Base-by-base conservation (phyloP, 2,888 invertebrate species). In the Calliphora vomitoria region DNA sequence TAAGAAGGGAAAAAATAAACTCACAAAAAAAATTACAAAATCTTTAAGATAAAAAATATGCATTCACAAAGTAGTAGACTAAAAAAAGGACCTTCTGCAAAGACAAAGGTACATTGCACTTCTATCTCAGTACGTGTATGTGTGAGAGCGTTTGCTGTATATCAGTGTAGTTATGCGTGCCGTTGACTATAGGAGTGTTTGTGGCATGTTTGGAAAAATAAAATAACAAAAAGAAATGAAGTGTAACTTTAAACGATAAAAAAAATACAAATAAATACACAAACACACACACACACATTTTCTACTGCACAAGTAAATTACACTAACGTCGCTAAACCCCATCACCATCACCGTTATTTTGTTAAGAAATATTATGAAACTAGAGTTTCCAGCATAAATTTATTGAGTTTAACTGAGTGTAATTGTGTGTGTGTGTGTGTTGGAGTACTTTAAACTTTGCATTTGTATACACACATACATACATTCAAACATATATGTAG, bases 61-160 rank as follows among this genome's bases (percentile, higher is more conserved):
- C 64, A 72, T 20, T 5, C 41, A 31, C 53, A 60, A 20, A 75
- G 20, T 15, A 41, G 38, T 31, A 38, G 18, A 72, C 44, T 58
- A 78, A 68, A 20, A 75, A 68, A 85, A 85, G 60, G 85, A 81
- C 85, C 85, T 85, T 85, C 75, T 75, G 71, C 75, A 85, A 85
- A 85, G 85, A 31, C 85, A 85, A 85, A 85, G 80, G 85, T 85
- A 47, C 85, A 75, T 85, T 85, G 85, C 85, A 69, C 85, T 85
- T 85, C 38, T 64, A 15, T 62, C 8, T 13, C 3, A 69, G 10
- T 3, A 50, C 38, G 47, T 68, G 11, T 50, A 13, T 8, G 50
- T 82, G 8, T 35, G 20, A 50, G 38, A 69, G 18, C 3, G 66
- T 66, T 18, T 66, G 5, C 11, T 10, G 3, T 6, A 13, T 66